phyloP scores from a whole-genome alignment of 1,140 invertebrate species.

The Coelopa frigida region DNA sequence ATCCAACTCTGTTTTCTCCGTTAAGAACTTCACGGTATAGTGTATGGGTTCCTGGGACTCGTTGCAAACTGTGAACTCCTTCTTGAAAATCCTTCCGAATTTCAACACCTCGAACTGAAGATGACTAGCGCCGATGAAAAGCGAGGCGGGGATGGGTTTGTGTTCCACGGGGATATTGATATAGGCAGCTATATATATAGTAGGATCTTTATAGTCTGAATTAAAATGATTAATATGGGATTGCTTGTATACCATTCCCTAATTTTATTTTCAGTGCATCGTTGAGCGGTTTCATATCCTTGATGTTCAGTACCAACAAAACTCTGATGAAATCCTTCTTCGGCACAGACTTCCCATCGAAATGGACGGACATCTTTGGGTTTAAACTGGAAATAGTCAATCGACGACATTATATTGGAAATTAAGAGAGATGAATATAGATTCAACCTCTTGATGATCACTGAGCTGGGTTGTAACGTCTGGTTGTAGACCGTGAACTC shows the following conservation, averaged over 20 bases:
- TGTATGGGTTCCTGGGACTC: constrained; percentile 12
- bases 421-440: no score
- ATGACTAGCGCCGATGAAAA: constrained; percentile 15
- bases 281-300: background rate
- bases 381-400: background rate
- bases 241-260: background rate
- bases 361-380: background rate
- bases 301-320: constrained; percentile 2
- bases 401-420: no score
- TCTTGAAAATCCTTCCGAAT: constrained; percentile 12
- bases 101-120: constrained; percentile 16
- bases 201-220: background rate
- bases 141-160: background rate
- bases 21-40: no score
- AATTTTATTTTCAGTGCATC: background rate
- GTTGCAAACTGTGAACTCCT: constrained; percentile 21
- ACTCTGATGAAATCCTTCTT: background rate
- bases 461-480: constrained; percentile 8
- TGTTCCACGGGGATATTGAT: background rate
- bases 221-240: background rate
- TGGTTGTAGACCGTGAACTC: constrained; percentile 32
- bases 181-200: background rate
- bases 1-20: no score
- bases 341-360: background rate
- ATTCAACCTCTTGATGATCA: constrained; percentile 12